Conservation (phyloP, 2,888 invertebrate species). For the Yponomeuta evonymella region DNA sequence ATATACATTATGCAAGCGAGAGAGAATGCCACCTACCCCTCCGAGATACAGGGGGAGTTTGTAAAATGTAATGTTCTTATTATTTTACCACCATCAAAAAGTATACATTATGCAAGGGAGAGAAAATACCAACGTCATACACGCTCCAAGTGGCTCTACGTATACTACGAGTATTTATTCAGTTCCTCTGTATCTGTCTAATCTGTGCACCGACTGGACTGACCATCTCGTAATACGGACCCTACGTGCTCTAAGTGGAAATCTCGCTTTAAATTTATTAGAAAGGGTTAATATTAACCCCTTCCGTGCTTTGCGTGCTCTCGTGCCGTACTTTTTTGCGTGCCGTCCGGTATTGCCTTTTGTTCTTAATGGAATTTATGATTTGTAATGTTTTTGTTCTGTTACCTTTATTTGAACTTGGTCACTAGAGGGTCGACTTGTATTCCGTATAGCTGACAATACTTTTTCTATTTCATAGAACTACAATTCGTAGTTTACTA, state of each 20-base stretch:
- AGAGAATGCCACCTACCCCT: too few species aligned
- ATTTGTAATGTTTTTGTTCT: not conserved
- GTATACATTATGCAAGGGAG: too few species aligned
- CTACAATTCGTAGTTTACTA: too few species aligned
- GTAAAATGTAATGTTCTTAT: too few species aligned
- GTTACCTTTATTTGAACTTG: not conserved
- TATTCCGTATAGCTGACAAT: not conserved
- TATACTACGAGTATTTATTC: too few species aligned
- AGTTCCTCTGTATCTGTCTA: not conserved
- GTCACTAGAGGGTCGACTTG: not conserved
- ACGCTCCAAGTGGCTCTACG: too few species aligned
- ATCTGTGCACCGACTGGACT: slow-evolving; percentile 37
- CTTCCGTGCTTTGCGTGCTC: slow-evolving; percentile 49
- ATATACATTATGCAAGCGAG: too few species aligned
- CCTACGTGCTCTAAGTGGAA: slow-evolving; percentile 64
- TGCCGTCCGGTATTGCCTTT: slow-evolving; percentile 6
- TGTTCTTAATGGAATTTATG: not conserved
- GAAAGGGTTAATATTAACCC: slow-evolving; percentile 62
- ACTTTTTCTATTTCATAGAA: too few species aligned
- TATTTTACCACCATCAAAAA: too few species aligned
- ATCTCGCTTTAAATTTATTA: slow-evolving; percentile 70
- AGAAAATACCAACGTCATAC: too few species aligned
- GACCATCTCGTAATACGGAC: slow-evolving; percentile 43
- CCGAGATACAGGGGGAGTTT: too few species aligned
- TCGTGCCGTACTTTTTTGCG: slow-evolving; percentile 24